These are phyloP conservation scores for Cyanocitta stelleri DNA, from an alignment of 2,113 vertebrate species.

Conservation along the genomic window DNA sequence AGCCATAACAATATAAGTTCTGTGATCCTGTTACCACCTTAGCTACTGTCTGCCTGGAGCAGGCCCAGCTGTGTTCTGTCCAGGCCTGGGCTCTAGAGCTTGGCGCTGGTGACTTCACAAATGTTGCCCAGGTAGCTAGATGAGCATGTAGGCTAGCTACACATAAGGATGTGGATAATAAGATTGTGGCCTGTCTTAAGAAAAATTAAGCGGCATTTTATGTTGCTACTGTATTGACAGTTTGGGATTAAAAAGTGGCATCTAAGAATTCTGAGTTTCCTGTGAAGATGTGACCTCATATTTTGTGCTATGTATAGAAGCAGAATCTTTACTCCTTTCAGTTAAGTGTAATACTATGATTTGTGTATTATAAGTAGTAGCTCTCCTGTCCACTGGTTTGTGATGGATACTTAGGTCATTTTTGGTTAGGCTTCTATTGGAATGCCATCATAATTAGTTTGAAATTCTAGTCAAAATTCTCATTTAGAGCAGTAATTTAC, in stretches of 20 bases:
- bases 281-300: background rate
- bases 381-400: background rate
- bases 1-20: background rate
- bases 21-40: background rate
- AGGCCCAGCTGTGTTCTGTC: background rate
- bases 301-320: background rate
- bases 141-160: background rate
- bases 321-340: background rate
- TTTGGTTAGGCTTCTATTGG: background rate
- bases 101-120: slow-evolving; percentile 4
- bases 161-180: background rate
- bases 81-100: background rate
- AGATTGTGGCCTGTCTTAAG: accelerated
- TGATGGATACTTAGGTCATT: background rate
- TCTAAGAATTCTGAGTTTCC: background rate
- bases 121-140: background rate
- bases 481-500: background rate
- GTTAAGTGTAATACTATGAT: background rate
- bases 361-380: background rate
- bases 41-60: background rate
- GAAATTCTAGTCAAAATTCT: background rate
- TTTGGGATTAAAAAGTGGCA: background rate
- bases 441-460: background rate
- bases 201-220: background rate
- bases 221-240: background rate